Conservation (phyloP, 1,140 invertebrate genomes). For the Diabrotica undecimpunctata region DNA sequence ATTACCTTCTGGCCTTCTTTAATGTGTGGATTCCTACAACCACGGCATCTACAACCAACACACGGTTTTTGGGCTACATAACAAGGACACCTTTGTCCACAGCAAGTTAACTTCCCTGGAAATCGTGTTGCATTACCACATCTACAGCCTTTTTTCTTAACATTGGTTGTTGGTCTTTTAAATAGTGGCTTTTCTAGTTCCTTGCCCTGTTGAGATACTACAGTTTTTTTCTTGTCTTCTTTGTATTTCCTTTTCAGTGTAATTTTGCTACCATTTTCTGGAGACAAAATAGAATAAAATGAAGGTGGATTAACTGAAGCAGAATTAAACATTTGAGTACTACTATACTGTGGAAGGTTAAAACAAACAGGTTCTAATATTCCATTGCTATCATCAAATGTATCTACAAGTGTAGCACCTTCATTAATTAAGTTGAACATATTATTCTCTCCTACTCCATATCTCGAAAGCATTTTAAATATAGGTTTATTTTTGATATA, state of each 20-base stretch:
- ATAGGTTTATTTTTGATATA: constrained; percentile 71
- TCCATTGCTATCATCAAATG: constrained; percentile 66
- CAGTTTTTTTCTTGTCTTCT: constrained; percentile 41
- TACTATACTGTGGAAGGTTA: constrained; percentile 69
- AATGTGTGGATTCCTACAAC: constrained; percentile 84
- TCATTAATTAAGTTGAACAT: constrained; percentile 74
- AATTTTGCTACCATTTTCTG: constrained; percentile 74
- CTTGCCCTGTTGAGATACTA: constrained; percentile 25
- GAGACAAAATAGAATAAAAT: constrained; percentile 75
- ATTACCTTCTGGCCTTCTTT: constrained; percentile 73
- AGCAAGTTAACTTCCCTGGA: constrained; percentile 86
- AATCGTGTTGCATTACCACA: constrained; percentile 87
- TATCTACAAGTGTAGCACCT: constrained; percentile 72
- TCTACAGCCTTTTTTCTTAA: constrained; percentile 67
- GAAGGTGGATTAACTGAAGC: constrained; percentile 65
- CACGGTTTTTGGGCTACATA: constrained; percentile 85
- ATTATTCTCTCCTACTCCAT: constrained; percentile 48
- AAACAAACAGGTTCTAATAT: constrained; percentile 68
- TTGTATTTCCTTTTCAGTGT: constrained; percentile 75
- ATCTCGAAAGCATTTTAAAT: constrained; percentile 59
- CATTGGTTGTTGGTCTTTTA: constrained; percentile 41
- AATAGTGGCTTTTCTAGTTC: constrained; percentile 37
- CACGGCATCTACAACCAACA: constrained; percentile 82
- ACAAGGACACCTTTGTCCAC: constrained; percentile 88
- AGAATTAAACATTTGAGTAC: constrained; percentile 47